Percentiles rank a stretch among this genome's conserved stretches.
Evolutionary conservation across 1,140 invertebrate species (phyloP).

Genomic region (Trypoxylus dichotomus): DNA sequence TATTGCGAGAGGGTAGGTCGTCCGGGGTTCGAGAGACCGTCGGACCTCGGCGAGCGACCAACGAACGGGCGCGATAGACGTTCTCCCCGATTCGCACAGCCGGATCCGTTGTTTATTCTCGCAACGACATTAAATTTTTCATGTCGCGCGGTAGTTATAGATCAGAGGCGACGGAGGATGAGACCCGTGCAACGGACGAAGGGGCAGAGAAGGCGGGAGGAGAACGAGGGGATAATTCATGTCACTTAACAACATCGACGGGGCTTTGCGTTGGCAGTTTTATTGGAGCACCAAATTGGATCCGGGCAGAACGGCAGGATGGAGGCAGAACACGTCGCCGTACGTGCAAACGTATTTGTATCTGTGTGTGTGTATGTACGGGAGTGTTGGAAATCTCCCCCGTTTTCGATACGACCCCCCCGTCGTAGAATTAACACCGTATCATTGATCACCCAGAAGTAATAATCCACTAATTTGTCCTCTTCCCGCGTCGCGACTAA

Average conservation of each 20-base stretch:
- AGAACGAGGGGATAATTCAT: conserved; percentile 49
- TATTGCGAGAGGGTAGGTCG: too few relatives aligned
- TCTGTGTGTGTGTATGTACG: conserved; percentile 11
- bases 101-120: conserved; percentile 23
- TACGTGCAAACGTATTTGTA: conserved; percentile 44
- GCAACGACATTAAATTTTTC: conserved; percentile 33
- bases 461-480: conserved; percentile 53
- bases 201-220: conserved; percentile 6
- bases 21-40: too few relatives aligned
- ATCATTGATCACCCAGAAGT: conserved; percentile 50
- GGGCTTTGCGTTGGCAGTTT: conserved; percentile 53
- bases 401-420: conserved; percentile 10
- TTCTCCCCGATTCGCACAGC: not conserved
- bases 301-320: not conserved
- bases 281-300: conserved; percentile 54
- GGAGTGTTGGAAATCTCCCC: conserved; percentile 1
- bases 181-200: not conserved
- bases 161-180: conserved; percentile 3
- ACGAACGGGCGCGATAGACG: too few relatives aligned
- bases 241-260: conserved; percentile 53
- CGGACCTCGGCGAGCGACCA: too few relatives aligned
- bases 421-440: conserved; percentile 48
- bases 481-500: conserved; percentile 41
- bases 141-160: conserved; percentile 30
- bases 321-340: not conserved